Conservation (phyloP, 1,140 invertebrate genomes). For the Zaprionus tsacasi region DNA sequence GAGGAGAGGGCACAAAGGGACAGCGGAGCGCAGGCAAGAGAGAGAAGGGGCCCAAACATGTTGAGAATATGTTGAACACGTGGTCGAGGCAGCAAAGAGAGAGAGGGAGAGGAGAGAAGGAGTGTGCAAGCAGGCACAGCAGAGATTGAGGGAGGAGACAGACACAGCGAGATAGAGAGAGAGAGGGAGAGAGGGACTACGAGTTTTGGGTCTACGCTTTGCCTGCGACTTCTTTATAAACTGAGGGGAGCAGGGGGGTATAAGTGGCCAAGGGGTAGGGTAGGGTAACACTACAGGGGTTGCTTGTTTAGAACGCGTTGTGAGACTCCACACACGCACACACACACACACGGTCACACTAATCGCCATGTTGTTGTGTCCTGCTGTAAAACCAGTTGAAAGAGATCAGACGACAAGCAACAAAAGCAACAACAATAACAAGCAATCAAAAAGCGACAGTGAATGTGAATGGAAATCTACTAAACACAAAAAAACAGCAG, state of each 20-base stretch:
- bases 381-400: conserved; percentile 55
- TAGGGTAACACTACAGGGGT: not conserved
- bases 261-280: not conserved
- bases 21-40: conserved; percentile 5
- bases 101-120: not conserved
- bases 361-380: conserved; percentile 20
- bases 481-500: conserved; percentile 54
- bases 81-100: conserved; percentile 36
- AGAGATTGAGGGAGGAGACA: not conserved
- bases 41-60: conserved; percentile 49
- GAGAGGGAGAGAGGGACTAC: not conserved
- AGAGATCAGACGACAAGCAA: conserved; percentile 36
- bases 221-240: not conserved
- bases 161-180: not conserved
- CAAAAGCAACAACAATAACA: conserved; percentile 31
- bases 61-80: conserved; percentile 78
- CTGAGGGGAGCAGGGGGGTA: not conserved
- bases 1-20: not conserved
- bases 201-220: not conserved
- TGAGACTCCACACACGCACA: conserved; percentile 15
- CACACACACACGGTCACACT: not conserved
- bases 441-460: conserved; percentile 79
- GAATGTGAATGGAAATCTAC: conserved; percentile 81
- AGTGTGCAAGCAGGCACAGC: not conserved
- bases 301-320: conserved; percentile 3